Base-by-base conservation (phyloP, 2,888 invertebrate species). In the Dermolepida albohirtum region DNA sequence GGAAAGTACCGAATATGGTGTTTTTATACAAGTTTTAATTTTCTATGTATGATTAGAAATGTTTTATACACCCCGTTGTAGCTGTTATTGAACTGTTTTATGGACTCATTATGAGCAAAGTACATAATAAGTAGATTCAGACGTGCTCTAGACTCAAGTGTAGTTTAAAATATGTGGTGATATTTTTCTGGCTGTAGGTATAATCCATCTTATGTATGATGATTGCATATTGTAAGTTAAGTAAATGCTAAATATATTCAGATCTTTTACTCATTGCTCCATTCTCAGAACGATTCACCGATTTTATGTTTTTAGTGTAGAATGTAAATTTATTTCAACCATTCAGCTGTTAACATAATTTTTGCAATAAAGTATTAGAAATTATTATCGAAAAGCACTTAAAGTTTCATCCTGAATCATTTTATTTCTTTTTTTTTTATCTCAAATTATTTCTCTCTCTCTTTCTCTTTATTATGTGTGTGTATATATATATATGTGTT, bases 101-200 rank as follows among this genome's bases (percentile, higher is more conserved):
- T 69, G 71, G 73, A 73, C 72, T 72, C 72, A 55, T 66, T 52
- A 62, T 62, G 62, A 70, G 67, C 67, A 62, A 72, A 34, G 34
- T 34, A 34, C 34, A 34, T 34, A 34, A 8, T 34, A 34, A 73
- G 73, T 74, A 80, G 77, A 78, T 78, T 75, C 82, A 81, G 81
- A 81, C 82, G 79, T 80, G 79, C 80, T 79, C 77, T 82, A 82
- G 82, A 83, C 81, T 82, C 81, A 80, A 82, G 81, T 82, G 82
- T 83, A 83, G 82, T 83, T 83, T 83, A 81, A 83, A 82, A 83
- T 83, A 83, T 82, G 82, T 83, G 83, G 83, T 83, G 83, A 83
- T 83, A 83, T 83, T 83, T 83, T 83, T 83, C 83, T 83, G 83
- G 83, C 83, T 83, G 83, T 83, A 83, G 83, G 83, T 82, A 82